A percentile compares a stretch with the other conserved stretches of the same genome.
Evolutionary conservation across 1,140 invertebrate genomes (phyloP).

Genomic region (Hycleus phaleratus): DNA sequence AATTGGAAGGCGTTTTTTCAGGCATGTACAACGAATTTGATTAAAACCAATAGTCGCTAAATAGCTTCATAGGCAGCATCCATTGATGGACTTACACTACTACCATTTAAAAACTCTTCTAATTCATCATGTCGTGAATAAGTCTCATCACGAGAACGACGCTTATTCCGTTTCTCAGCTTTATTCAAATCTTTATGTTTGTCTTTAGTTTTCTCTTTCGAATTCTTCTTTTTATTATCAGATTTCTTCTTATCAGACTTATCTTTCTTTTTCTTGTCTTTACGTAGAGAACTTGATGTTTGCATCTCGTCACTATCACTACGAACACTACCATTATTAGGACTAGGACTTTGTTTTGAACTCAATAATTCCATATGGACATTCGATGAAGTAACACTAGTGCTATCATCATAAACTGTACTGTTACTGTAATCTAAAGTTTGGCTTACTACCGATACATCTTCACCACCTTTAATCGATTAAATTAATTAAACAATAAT

Average conservation of each 20-base stretch:
- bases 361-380: constrained; percentile 47
- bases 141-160: constrained; percentile 39
- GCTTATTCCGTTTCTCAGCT: constrained; percentile 39
- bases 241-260: constrained; percentile 52
- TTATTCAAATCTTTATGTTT: constrained; percentile 41
- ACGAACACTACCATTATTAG: constrained; percentile 41
- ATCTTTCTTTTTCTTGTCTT: constrained; percentile 51
- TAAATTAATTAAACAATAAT: not conserved
- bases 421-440: constrained; percentile 47
- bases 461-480: constrained; percentile 43
- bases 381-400: constrained; percentile 49
- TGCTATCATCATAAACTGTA: constrained; percentile 43
- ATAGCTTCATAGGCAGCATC: constrained; percentile 53
- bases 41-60: constrained; percentile 24
- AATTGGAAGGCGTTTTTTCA: no score
- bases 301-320: constrained; percentile 37
- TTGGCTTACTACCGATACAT: constrained; percentile 45
- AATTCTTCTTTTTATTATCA: constrained; percentile 42
- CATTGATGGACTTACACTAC: constrained; percentile 37
- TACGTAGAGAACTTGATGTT: constrained; percentile 36
- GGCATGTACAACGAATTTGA: no score
- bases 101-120: constrained; percentile 59
- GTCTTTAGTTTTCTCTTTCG: constrained; percentile 44
- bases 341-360: constrained; percentile 42
- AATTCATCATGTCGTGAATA: constrained; percentile 48